These are phyloP conservation scores for Ichneumon xanthorius DNA, from an alignment of 2,888 invertebrate species.

Conservation along the genomic window DNA sequence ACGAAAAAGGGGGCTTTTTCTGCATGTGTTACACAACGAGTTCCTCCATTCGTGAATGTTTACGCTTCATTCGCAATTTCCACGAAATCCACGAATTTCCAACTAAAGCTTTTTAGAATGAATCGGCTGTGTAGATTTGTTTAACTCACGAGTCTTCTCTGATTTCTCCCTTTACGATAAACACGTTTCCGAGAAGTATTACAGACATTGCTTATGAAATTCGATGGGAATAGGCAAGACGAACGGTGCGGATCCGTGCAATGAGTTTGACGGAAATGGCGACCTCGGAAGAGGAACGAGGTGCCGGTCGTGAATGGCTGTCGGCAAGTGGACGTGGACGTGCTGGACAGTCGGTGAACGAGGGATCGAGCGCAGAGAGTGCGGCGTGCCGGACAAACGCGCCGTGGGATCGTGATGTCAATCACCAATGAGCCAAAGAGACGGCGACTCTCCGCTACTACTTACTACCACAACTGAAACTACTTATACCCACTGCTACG, in stretches of 20 bases:
- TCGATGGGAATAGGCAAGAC: not conserved
- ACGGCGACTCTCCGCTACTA: constrained; percentile 35
- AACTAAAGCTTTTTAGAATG: too few species aligned
- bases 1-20: too few species aligned
- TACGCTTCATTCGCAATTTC: too few species aligned
- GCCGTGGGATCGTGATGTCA: constrained; percentile 76
- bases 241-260: not conserved
- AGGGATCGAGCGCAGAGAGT: constrained; percentile 43
- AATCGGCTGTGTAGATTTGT: too few species aligned
- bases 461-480: constrained; percentile 18
- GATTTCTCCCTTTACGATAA: too few species aligned
- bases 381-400: constrained; percentile 58
- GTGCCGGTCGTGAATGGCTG: constrained; percentile 44
- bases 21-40: too few species aligned
- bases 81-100: too few species aligned
- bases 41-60: too few species aligned
- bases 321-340: constrained; percentile 54
- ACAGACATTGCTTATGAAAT: not conserved
- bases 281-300: constrained; percentile 59
- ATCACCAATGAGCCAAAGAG: constrained; percentile 74
- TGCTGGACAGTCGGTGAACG: constrained; percentile 37
- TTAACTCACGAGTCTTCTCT: too few species aligned
- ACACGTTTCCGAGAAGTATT: not conserved
- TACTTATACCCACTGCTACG: constrained; percentile 6
- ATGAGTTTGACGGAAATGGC: constrained; percentile 49